These are phyloP conservation scores for Pseudomugil gertrudae DNA, from an alignment of 2,797 vertebrate species.

Conservation along the genomic window DNA sequence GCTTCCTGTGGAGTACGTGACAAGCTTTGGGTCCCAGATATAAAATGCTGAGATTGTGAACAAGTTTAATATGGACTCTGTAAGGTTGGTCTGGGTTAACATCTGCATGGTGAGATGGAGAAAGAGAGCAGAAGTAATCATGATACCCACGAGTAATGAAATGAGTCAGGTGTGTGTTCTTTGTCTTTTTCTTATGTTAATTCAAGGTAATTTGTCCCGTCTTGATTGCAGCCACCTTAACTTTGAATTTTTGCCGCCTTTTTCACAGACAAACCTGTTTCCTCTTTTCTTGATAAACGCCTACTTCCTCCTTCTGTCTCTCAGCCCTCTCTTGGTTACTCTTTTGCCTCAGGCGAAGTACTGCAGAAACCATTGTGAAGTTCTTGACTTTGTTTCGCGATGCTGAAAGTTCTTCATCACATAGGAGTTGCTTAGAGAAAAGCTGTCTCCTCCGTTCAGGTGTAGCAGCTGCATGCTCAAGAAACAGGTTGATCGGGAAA, in stretches of 20 bases:
- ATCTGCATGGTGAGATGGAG: not conserved
- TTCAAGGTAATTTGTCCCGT: not conserved
- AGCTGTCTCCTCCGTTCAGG: not conserved
- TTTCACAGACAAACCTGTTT: constrained; percentile 68
- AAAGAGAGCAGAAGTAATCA: constrained; percentile 10
- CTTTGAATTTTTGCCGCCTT: constrained; percentile 77
- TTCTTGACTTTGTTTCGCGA: constrained; percentile 45
- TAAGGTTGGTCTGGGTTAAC: not conserved
- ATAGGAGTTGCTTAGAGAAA: constrained; percentile 23
- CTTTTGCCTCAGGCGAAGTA: constrained; percentile 40
- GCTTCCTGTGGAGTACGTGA: no score
- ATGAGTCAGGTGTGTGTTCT: not conserved
- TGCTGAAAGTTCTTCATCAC: constrained; percentile 33
- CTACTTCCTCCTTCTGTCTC: constrained; percentile 84
- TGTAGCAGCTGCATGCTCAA: constrained; percentile 6
- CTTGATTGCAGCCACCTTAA: constrained; percentile 4
- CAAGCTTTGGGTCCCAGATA: not conserved
- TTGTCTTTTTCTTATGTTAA: not conserved
- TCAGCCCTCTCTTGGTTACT: constrained; percentile 45
- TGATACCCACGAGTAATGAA: constrained; percentile 11
- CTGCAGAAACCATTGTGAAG: constrained; percentile 44
- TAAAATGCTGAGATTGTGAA: not conserved
- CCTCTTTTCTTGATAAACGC: constrained; percentile 80
- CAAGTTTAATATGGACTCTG: not conserved
- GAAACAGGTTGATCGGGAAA: constrained; percentile 33